Evolutionary conservation across 2,888 invertebrate species (phyloP), one percentile per base, ranked within the genome.

Genomic region (Microdon myrmicae): DNA sequence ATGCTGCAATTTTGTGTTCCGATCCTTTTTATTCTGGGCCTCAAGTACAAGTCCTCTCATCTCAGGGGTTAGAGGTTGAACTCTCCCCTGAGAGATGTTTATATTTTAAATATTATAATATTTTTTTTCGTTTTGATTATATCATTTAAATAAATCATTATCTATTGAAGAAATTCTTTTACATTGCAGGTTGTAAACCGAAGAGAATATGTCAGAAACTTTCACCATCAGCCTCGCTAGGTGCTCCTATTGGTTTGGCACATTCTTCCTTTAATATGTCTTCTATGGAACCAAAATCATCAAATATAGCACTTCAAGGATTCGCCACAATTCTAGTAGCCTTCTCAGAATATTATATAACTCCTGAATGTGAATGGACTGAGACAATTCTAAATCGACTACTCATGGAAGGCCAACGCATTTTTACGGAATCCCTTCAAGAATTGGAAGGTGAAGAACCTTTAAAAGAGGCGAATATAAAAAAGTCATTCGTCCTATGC

Each of bases 261-360:
- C 54, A 54, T 10, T 73, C 73, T 0, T 61, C 67, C 3, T 22
- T 61, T 2, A 19, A 53, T 2, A 60, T 69, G 4, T 73, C 69
- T 16, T 23, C 35, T 1, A 25, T 43, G 2, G 68, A 68, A 6
- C 32, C 39, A 4, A 68, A 64, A 0, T 3, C 35, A 2, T 19
- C 58, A 2, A 70, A 72, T 29, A 16, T 67, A 12, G 54, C 69
- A 5, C 47, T 71, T 0, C 66, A 72, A 34, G 72, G 71, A 0
- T 79, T 64, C 35, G 75, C 74, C 0, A 71, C 71, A 0, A 68
- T 70, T 32, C 45, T 79, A 2, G 71, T 76, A 25, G 76, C 72
- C 2, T 77, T 77, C 55, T 75, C 75, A 0, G 70, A 73, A 12
- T 69, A 73, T 4, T 75, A 74, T 38, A 70, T 76, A 3, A 77